Percentiles rank a stretch among this genome's conserved stretches.
Conservation (phyloP, 2,797 vertebrate genomes). For the Mus minutoides region DNA sequence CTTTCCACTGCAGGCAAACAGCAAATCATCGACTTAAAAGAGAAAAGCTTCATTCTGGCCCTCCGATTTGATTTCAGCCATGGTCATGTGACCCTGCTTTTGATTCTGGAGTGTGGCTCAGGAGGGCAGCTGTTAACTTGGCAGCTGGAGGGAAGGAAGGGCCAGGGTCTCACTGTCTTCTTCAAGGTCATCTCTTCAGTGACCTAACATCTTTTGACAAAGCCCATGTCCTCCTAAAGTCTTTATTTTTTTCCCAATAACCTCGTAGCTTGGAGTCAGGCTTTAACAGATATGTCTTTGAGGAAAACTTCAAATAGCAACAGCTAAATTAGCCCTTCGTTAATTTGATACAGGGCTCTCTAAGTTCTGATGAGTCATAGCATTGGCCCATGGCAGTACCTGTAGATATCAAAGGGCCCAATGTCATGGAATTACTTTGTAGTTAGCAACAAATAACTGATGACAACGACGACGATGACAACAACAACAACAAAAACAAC, state of each 20-base stretch:
- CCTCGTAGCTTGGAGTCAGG: neutral
- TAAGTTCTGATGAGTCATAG: slow-evolving; percentile 69
- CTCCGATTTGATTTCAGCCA: neutral
- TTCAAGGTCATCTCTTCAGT: neutral
- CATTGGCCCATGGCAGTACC: slow-evolving; percentile 18
- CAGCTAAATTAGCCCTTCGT: neutral
- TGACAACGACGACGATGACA: too few relatives aligned
- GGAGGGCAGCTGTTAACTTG: neutral
- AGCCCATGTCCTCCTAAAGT: neutral
- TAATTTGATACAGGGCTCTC: slow-evolving; percentile 22
- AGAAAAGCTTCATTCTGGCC: neutral
- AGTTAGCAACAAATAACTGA: slow-evolving; percentile 22
- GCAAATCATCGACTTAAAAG: neutral
- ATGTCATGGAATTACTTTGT: slow-evolving; percentile 20
- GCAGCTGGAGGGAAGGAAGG: neutral
- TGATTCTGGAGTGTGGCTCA: neutral
- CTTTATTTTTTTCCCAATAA: neutral
- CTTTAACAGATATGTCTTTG: neutral
- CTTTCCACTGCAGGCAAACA: neutral
- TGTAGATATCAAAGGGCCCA: slow-evolving; percentile 33
- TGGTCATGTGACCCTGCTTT: neutral
- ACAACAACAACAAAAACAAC: neutral
- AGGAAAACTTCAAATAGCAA: neutral
- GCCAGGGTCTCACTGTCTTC: too few relatives aligned
- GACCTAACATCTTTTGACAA: neutral